Evolutionary conservation across 2,888 invertebrate genomes (phyloP).

Genomic region (Pollenia amentaria): DNA sequence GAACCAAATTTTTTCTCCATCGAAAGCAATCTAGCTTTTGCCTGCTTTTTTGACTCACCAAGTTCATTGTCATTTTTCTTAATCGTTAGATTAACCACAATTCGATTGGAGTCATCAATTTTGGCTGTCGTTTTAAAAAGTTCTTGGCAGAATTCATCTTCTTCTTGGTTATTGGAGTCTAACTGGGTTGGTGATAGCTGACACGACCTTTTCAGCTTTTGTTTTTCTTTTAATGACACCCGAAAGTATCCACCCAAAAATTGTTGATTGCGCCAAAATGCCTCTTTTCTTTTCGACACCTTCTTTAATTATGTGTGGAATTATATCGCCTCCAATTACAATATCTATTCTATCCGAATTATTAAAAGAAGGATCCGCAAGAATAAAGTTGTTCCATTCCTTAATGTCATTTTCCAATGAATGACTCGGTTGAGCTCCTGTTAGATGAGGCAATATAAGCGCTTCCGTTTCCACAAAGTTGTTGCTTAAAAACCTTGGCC

Average conservation of each 20-base stretch:
- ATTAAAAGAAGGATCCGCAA: conserved; percentile 17
- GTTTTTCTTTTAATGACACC: not conserved
- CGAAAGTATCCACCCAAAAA: conserved; percentile 59
- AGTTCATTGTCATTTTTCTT: conserved; percentile 25
- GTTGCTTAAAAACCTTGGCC: conserved; percentile 57
- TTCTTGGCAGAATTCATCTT: conserved; percentile 14
- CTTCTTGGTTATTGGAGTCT: not conserved
- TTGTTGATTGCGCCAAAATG: conserved; percentile 47
- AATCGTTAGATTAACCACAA: conserved; percentile 35
- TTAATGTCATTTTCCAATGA: conserved; percentile 8
- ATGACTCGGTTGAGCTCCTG: conserved; percentile 37
- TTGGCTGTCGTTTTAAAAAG: not conserved
- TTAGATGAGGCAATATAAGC: conserved; percentile 40
- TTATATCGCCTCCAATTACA: conserved; percentile 6
- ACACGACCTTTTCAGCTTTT: conserved; percentile 11
- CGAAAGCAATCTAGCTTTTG: conserved; percentile 49
- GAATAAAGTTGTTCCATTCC: not conserved
- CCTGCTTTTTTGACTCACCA: conserved; percentile 49
- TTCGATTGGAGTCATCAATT: conserved; percentile 5
- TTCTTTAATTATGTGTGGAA: not conserved
- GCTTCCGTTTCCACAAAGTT: conserved; percentile 26
- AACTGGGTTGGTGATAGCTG: conserved; percentile 14
- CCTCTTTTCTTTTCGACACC: not conserved
- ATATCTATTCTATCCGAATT: not conserved
- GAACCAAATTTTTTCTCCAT: conserved; percentile 30